Conservation (phyloP, 2,113 vertebrate species). For the Odocoileus virginianus region DNA sequence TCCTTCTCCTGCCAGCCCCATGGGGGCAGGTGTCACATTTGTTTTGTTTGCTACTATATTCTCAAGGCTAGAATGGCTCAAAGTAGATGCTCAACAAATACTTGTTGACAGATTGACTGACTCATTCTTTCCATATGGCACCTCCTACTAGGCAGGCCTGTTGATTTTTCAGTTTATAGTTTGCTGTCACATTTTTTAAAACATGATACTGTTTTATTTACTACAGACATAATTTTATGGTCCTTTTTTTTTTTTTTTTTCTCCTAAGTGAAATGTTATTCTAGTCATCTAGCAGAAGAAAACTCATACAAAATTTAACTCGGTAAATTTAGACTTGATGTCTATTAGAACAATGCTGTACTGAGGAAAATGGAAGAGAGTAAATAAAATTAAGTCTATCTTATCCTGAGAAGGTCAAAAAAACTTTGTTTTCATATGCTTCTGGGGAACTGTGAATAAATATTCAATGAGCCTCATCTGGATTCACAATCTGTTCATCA, state of each 20-base stretch:
- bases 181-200: constrained; percentile 47
- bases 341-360: not conserved
- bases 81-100: constrained; percentile 28
- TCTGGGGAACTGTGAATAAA: constrained; percentile 35
- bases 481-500: constrained; percentile 41
- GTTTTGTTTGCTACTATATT: not conserved
- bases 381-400: constrained; percentile 38
- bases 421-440: not conserved
- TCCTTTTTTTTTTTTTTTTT: not conserved
- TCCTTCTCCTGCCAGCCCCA: not conserved
- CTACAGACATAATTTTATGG: constrained; percentile 7
- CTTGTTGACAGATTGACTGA: constrained; percentile 34
- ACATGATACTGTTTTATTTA: constrained; percentile 55
- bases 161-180: constrained; percentile 53
- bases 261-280: not conserved
- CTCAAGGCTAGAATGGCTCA: not conserved
- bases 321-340: constrained; percentile 4
- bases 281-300: not conserved
- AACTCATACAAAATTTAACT: constrained; percentile 24
- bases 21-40: not conserved
- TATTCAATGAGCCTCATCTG: not conserved
- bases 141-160: not conserved
- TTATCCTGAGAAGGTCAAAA: not conserved
- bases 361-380: not conserved
- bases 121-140: constrained; percentile 41